phyloP scores from a whole-genome alignment of 2,797 vertebrate species.

The Poecilia wingei region DNA sequence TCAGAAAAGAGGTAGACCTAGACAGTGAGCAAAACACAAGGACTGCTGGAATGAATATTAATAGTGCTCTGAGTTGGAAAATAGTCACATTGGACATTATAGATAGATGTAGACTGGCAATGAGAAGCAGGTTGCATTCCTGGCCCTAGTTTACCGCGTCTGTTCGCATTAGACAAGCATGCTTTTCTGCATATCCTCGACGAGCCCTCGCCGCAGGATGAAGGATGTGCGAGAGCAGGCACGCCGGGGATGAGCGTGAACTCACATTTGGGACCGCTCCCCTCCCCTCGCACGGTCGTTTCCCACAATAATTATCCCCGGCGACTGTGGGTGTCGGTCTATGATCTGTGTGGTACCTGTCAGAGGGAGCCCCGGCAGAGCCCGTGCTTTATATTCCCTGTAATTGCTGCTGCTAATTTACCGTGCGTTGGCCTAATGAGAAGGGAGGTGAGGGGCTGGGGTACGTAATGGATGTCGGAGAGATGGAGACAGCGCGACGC shows the following conservation, averaged over 20 bases:
- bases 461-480: constrained; percentile 85
- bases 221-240: constrained; percentile 49
- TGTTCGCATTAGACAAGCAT: constrained; percentile 40
- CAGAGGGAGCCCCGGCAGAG: constrained; percentile 66
- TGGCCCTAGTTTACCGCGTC: constrained; percentile 30
- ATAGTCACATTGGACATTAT: constrained; percentile 82
- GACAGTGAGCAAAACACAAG: constrained; percentile 79
- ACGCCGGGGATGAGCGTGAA: constrained; percentile 36
- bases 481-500: constrained; percentile 78
- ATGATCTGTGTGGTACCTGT: constrained; percentile 81
- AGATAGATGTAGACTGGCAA: constrained; percentile 83
- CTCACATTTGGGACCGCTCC: constrained; percentile 46
- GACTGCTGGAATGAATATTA: constrained; percentile 80
- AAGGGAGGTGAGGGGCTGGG: constrained; percentile 80
- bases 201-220: constrained; percentile 39
- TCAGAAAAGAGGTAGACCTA: constrained; percentile 70
- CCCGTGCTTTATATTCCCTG: constrained; percentile 76
- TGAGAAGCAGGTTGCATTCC: constrained; percentile 51
- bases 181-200: constrained; percentile 19
- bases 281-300: constrained; percentile 69
- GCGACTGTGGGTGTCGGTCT: constrained; percentile 75
- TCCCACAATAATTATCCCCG: constrained; percentile 78
- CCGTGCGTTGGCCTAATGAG: constrained; percentile 83
- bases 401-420: constrained; percentile 86
- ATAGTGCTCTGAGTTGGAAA: constrained; percentile 74